These are phyloP conservation scores for Ostrea denselamellosa DNA, from an alignment of 1,140 invertebrate species.

Conservation along the genomic window DNA sequence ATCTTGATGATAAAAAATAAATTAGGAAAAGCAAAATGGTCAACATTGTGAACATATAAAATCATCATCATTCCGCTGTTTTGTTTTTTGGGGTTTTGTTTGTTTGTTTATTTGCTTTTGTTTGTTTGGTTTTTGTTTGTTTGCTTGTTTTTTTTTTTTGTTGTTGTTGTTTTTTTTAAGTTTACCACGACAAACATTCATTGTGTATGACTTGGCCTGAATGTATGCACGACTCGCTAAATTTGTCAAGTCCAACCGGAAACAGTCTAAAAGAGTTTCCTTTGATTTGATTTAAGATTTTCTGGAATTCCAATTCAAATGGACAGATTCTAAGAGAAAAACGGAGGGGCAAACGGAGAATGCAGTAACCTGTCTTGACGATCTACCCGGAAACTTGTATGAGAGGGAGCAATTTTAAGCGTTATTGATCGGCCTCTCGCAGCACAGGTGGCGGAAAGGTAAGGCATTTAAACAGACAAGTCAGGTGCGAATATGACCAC, in stretches of 20 bases:
- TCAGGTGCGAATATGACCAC: constrained; percentile 38
- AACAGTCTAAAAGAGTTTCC: background rate
- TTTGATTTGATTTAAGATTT: constrained; percentile 22
- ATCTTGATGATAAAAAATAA: no score
- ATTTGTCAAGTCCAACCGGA: constrained; percentile 22
- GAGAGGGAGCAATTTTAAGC: constrained; percentile 36
- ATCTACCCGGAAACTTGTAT: constrained; percentile 23
- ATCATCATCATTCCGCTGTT: no score
- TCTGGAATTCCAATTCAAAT: constrained; percentile 35
- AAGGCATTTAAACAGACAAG: constrained; percentile 33
- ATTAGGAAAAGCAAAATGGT: no score
- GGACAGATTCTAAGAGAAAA: constrained; percentile 1
- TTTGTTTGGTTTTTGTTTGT: no score
- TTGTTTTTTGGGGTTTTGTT: no score
- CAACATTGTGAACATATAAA: no score
- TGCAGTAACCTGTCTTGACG: background rate
- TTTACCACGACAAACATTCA: background rate
- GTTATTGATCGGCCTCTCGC: background rate
- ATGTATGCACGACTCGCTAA: background rate
- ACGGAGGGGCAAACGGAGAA: background rate
- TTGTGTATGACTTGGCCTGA: background rate
- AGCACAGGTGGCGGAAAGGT: constrained; percentile 20
- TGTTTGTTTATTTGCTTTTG: no score
- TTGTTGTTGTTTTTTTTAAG: background rate
- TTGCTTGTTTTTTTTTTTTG: no score